A percentile compares a stretch with the other conserved stretches of the same genome.
Evolutionary conservation across 1,140 invertebrate species (phyloP).

Genomic region (Cydia strobilella): DNA sequence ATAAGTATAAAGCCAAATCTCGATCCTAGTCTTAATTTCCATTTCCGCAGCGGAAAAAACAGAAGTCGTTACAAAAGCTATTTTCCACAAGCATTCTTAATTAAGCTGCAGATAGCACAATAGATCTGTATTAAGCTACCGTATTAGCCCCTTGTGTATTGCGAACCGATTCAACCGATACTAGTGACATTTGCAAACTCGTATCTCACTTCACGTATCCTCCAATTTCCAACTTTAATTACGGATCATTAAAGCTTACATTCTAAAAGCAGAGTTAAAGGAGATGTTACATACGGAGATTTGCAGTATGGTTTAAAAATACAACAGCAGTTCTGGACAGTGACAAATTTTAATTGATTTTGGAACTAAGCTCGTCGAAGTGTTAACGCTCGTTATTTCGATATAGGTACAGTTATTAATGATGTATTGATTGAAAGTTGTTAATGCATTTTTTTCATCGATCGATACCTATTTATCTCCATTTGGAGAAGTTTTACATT

Average conservation of each 20-base stretch:
- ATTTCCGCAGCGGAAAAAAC: slow-evolving; percentile 4
- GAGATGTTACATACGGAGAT: neutral
- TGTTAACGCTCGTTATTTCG: slow-evolving; percentile 8
- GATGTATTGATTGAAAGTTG: neutral
- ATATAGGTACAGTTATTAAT: neutral
- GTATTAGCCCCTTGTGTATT: slow-evolving; percentile 56
- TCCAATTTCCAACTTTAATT: neutral
- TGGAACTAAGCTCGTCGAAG: slow-evolving; percentile 21
- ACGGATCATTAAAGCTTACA: neutral
- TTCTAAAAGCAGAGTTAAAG: neutral
- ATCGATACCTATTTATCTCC: too few relatives aligned
- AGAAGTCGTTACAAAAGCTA: slow-evolving; percentile 24
- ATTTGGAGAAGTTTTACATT: too few relatives aligned
- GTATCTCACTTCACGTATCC: neutral
- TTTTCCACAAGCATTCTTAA: slow-evolving; percentile 56
- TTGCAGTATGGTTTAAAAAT: slow-evolving; percentile 53
- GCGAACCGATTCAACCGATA: slow-evolving; percentile 39
- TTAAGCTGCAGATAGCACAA: slow-evolving; percentile 63
- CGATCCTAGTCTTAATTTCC: slow-evolving; percentile 5
- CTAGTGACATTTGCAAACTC: neutral
- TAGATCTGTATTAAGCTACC: slow-evolving; percentile 70
- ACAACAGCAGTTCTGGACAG: slow-evolving; percentile 36
- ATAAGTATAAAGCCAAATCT: neutral
- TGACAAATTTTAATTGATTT: slow-evolving; percentile 59
- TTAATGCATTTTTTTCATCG: neutral